Percentiles rank a stretch among this genome's conserved stretches.
Conservation (phyloP, 1,140 invertebrate species). For the Brachionus koreanus region DNA sequence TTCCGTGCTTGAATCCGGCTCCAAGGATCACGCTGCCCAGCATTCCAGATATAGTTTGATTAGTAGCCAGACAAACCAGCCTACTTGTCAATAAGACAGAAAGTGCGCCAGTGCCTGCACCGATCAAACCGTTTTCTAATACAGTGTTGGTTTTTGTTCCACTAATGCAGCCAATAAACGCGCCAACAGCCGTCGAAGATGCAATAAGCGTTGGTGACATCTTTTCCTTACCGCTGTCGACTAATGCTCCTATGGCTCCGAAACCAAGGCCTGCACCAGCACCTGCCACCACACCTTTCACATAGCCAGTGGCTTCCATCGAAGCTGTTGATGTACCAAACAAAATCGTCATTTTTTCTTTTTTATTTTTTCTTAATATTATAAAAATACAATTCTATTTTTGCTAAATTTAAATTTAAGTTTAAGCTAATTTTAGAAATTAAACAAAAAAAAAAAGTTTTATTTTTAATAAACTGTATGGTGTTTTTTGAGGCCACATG, state of each 20-base stretch:
- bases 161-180: background rate
- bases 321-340: slow-evolving; percentile 4
- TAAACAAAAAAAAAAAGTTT: background rate
- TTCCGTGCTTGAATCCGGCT: background rate
- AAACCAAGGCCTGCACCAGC: background rate
- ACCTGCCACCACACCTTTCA: background rate
- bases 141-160: slow-evolving; percentile 4
- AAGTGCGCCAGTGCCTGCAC: background rate
- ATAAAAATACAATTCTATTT: background rate
- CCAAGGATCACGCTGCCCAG: background rate
- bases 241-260: background rate
- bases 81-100: background rate
- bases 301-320: background rate
- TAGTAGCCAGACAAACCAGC: background rate
- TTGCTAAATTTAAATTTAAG: background rate
- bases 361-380: background rate
- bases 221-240: slow-evolving; percentile 1
- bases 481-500: slow-evolving; percentile 27
- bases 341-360: slow-evolving; percentile 2
- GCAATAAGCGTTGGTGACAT: background rate
- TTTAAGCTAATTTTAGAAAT: background rate
- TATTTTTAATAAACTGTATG: background rate
- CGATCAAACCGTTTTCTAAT: background rate
- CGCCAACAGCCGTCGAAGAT: background rate
- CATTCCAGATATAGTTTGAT: background rate